Evolutionary conservation across 2,797 vertebrate genomes (phyloP), one percentile per base, ranked within the genome.

Genomic region (Oophaga sylvatica): DNA sequence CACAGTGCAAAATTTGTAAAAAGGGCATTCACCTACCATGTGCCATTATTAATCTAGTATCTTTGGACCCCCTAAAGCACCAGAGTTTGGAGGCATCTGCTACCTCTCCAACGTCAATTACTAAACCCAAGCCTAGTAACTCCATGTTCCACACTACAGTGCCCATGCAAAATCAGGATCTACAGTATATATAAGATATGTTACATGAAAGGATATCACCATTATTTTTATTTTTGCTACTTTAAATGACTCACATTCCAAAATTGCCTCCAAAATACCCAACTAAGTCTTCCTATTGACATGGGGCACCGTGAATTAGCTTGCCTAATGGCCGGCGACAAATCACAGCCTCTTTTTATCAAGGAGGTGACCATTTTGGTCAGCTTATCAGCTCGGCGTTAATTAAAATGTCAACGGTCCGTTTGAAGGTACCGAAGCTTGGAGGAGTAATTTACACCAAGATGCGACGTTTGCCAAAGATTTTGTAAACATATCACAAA

Each of bases 401-500:
- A 71, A 89, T 83, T 86, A 86, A 78, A 79, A 83, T 83, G 80
- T 85, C 84, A 86, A 70, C 83, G 57, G 22, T 12, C 11, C 79
- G 16, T 89, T 71, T 63, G 73, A 63, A 17, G 12, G 26, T n/a
- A 26, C 45, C 17, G 10, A 19, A 67, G 78, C 80, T 77, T 41
- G 62, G 31, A 35, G 57, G n/a, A 86, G 8, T n/a, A 10, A 78
- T 70, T 71, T 79, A 60, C 22, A 26, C 73, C 35, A n/a, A 31
- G 62, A 82, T 57, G 29, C 35, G 41, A 71, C 41, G 26, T 83
- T 82, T 62, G 82, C 45, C 60, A 41, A 41, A 83, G 80, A 80
- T 62, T 89, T 70, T 86, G 80, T 79, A 89, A 89, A 89, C 84
- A 86, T 75, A 83, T 80, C 75, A 70, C 90, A 92, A 92, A 60